Evolutionary conservation across 2,888 invertebrate genomes (phyloP).

Genomic region (Minunthozetes semirufus): DNA sequence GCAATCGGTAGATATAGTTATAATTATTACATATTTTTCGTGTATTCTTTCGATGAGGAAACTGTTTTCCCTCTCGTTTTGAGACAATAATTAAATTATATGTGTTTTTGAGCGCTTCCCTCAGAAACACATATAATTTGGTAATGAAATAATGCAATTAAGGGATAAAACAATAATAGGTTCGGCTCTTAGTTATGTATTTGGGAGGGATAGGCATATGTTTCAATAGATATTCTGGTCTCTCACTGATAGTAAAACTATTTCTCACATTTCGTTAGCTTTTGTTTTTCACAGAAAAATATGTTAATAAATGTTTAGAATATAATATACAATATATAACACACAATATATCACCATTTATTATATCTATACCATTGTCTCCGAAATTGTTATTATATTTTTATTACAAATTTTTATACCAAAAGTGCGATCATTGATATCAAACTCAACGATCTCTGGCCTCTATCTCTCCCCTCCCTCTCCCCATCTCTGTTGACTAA

Average conservation of each 20-base stretch:
- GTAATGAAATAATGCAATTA: slow-evolving; percentile 21
- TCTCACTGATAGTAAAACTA: not conserved
- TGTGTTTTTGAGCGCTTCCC: slow-evolving; percentile 5
- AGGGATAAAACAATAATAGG: not conserved
- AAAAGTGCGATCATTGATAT: not conserved
- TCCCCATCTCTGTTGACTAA: not conserved
- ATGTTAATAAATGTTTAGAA: slow-evolving; percentile 14
- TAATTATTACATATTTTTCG: not conserved
- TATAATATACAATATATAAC: not conserved
- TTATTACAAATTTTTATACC: not conserved
- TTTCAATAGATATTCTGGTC: not conserved
- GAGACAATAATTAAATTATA: not conserved
- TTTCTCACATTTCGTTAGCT: not conserved
- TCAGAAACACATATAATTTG: not conserved
- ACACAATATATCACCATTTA: not conserved
- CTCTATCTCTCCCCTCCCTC: not conserved
- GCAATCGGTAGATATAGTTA: not conserved
- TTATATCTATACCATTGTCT: not conserved
- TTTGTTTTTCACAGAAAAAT: not conserved
- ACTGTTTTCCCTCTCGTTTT: not conserved
- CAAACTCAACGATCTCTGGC: not conserved
- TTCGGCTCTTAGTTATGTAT: not conserved
- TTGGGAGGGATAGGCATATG: too few relatives aligned
- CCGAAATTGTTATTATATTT: not conserved
- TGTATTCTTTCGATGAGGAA: not conserved